A percentile compares a stretch with the other conserved stretches of the same genome.
These are phyloP conservation scores for Alouatta palliata DNA, from an alignment of 2,113 vertebrate genomes.

Conservation along the genomic window DNA sequence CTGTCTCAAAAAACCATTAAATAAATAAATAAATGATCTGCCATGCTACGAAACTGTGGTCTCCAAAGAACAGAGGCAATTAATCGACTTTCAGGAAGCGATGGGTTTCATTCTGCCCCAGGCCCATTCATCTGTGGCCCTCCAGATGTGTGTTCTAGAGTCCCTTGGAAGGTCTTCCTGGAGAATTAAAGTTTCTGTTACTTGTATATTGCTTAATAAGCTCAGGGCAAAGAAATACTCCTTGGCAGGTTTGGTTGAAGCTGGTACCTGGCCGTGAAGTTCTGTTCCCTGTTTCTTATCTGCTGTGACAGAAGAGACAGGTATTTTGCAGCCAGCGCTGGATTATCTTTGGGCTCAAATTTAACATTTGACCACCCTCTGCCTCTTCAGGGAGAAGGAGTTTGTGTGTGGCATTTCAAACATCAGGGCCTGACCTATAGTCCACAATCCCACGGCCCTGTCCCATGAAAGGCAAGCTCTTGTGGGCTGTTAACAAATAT, in stretches of 20 bases:
- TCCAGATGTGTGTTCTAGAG: neutral
- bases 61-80: neutral
- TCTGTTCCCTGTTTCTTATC: neutral
- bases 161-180: neutral
- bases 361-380: neutral
- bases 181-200: neutral
- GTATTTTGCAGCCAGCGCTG: neutral
- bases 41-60: neutral
- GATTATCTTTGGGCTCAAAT: neutral
- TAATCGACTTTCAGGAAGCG: neutral
- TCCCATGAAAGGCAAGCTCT: neutral
- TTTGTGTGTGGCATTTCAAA: neutral
- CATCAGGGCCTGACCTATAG: neutral
- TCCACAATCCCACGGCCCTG: neutral
- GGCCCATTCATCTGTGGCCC: too few species aligned
- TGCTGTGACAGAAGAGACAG: neutral
- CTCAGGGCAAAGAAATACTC: neutral
- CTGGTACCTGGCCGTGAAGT: neutral
- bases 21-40: neutral
- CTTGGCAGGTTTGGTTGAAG: neutral
- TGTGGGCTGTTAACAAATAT: slow-evolving; percentile 36
- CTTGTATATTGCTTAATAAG: neutral
- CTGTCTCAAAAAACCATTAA: too few species aligned
- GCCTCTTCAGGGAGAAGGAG: neutral
- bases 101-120: neutral